Evolutionary conservation across 2,113 vertebrate genomes (phyloP).

Genomic region (Laticauda colubrina): DNA sequence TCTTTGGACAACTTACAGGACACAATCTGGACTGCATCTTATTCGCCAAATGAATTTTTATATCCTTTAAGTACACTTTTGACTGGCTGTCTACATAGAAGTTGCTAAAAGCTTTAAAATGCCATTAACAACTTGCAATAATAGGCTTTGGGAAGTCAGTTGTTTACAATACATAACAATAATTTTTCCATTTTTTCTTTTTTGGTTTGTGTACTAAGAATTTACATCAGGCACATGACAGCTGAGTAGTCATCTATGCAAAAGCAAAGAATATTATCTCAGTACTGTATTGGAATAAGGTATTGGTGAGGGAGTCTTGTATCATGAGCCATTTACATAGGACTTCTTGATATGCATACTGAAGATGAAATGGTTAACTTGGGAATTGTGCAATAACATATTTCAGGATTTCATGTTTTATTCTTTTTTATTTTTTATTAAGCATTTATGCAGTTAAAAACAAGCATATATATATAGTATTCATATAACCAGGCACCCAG

Average conservation of each 20-base stretch:
- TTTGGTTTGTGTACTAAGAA: background rate
- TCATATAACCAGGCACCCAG: no score
- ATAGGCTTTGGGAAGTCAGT: conserved; percentile 10
- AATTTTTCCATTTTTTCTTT: background rate
- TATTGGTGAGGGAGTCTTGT: background rate
- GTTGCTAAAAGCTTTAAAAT: conserved; percentile 36
- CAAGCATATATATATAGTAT: no score
- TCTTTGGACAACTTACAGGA: conserved; percentile 37
- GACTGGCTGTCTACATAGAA: conserved; percentile 25
- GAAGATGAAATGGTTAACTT: background rate
- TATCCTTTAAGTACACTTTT: conserved; percentile 27
- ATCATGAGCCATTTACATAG: background rate
- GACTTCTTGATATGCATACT: background rate
- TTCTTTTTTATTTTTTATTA: no score
- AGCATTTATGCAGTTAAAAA: no score
- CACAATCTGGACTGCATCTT: conserved; percentile 5
- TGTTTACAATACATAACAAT: background rate
- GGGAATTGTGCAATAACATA: background rate
- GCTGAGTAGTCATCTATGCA: background rate
- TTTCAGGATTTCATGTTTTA: background rate
- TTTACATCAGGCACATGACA: background rate
- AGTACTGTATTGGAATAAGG: background rate
- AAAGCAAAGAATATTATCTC: background rate
- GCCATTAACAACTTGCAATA: background rate
- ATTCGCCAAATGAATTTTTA: background rate